A percentile compares a stretch with the other conserved stretches of the same genome.
Evolutionary conservation across 2,113 vertebrate genomes (phyloP).

Genomic region (Fulica atra): DNA sequence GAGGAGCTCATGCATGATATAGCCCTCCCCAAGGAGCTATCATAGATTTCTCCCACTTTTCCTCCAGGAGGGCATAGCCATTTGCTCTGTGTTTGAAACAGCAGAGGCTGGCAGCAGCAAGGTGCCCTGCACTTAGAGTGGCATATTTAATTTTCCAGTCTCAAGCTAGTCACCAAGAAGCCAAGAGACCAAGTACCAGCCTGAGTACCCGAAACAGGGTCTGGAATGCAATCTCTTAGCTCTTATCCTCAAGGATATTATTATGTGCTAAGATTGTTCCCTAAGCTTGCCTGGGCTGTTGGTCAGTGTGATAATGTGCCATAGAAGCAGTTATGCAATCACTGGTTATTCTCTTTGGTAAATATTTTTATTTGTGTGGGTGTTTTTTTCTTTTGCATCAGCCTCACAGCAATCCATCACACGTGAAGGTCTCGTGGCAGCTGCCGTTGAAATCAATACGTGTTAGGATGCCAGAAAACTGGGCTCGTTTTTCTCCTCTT

Average conservation of each 20-base stretch:
- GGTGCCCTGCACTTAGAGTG: not conserved
- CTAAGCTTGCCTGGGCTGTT: not conserved
- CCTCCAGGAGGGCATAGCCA: not conserved
- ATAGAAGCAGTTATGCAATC: not conserved
- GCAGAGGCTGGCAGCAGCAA: rapidly evolving
- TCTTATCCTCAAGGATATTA: not conserved
- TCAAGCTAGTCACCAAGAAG: not conserved
- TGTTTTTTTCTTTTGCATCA: not conserved
- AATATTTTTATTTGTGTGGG: not conserved
- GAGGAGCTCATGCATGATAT: rapidly evolving
- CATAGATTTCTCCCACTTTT: not conserved
- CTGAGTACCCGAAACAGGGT: not conserved
- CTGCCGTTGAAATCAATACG: constrained; percentile 55
- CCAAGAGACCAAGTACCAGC: not conserved
- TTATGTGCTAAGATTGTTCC: not conserved
- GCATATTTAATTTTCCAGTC: not conserved
- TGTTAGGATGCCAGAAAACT: constrained; percentile 47
- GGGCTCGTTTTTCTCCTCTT: constrained; percentile 57
- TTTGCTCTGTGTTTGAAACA: not conserved
- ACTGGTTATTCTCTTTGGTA: not conserved
- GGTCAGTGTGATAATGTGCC: not conserved
- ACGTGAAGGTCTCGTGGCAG: not conserved
- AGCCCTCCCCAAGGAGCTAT: rapidly evolving
- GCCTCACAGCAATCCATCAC: constrained; percentile 19
- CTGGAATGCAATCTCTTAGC: not conserved